phyloP scores from a whole-genome alignment of 2,888 invertebrate species.

The Noctua janthe region DNA sequence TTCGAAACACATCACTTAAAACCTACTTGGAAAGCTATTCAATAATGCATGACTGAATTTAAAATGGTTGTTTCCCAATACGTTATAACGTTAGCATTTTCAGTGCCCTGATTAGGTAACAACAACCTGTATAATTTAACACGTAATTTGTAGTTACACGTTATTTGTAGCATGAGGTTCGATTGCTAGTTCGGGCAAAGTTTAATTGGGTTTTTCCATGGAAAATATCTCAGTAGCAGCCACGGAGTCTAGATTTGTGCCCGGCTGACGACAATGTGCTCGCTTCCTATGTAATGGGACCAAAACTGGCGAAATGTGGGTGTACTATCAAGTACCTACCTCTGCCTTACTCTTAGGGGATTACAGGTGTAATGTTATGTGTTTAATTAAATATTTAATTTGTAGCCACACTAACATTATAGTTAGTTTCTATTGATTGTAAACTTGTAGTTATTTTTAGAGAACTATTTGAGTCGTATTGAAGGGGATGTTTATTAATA shows the following conservation, averaged over 20 bases:
- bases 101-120: conserved; percentile 33
- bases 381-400: conserved; percentile 14
- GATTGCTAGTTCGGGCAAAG: background rate
- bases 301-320: background rate
- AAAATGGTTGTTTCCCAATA: conserved; percentile 40
- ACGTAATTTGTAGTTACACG: conserved; percentile 1
- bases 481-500: conserved; percentile 33
- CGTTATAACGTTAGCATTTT: conserved; percentile 24
- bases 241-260: background rate
- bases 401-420: conserved; percentile 2
- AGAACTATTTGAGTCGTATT: conserved; percentile 18
- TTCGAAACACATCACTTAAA: conserved; percentile 21
- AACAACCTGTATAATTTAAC: conserved; percentile 11
- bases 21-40: conserved; percentile 26
- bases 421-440: conserved; percentile 24
- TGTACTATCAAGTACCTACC: background rate
- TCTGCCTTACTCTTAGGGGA: background rate
- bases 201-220: background rate
- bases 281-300: background rate
- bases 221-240: background rate
- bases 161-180: background rate
- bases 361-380: background rate
- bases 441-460: conserved; percentile 13
- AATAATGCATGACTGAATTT: conserved; percentile 47
- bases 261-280: background rate